Evolutionary conservation across 2,888 invertebrate genomes (phyloP).

Genomic region (Nemoura dubitans): DNA sequence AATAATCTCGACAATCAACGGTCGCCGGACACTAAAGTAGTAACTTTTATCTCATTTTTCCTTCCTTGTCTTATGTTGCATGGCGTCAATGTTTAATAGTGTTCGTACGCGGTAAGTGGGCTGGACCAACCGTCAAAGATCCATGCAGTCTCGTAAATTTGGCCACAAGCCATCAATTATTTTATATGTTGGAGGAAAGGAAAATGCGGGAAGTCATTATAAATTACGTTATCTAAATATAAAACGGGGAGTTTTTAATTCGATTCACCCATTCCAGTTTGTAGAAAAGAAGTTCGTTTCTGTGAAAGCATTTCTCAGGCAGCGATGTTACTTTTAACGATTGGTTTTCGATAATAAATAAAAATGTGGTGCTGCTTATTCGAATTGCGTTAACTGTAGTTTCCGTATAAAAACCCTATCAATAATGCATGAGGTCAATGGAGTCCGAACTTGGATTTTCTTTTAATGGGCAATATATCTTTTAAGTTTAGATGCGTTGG

Average conservation of each 20-base stretch:
- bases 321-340: neutral
- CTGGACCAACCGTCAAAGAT: neutral
- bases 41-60: neutral
- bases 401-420: slow-evolving; percentile 14
- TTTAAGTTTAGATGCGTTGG: neutral
- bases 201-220: neutral
- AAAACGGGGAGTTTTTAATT: neutral
- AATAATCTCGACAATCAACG: slow-evolving; percentile 23
- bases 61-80: neutral
- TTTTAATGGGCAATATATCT: slow-evolving; percentile 10
- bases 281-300: neutral
- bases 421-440: slow-evolving; percentile 24
- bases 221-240: slow-evolving; percentile 12
- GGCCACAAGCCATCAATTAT: slow-evolving; percentile 15
- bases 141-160: slow-evolving; percentile 17
- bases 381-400: slow-evolving; percentile 14
- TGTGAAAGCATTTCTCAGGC: neutral
- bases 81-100: neutral
- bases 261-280: neutral
- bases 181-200: neutral
- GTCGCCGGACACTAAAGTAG: neutral
- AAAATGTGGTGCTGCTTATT: neutral
- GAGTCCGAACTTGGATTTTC: slow-evolving; percentile 15
- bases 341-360: slow-evolving; percentile 7
- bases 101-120: neutral